Percentiles rank a stretch among this genome's conserved stretches.
Evolutionary conservation across 2,113 vertebrate species (phyloP).

Genomic region (Dromaius novaehollandiae): DNA sequence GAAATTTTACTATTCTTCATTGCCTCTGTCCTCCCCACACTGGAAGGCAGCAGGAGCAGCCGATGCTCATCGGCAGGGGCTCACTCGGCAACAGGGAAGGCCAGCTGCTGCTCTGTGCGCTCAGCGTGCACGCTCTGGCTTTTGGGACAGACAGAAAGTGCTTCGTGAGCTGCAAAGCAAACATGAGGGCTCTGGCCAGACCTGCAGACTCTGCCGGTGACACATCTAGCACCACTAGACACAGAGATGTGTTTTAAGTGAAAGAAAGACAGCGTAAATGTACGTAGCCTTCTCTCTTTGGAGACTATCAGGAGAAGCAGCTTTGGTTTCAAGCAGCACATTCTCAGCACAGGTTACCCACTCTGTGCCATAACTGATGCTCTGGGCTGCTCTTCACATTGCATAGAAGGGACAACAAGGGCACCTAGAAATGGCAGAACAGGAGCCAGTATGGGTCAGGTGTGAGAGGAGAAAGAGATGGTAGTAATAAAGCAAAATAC

Average conservation of each 20-base stretch:
- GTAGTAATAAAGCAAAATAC: not conserved
- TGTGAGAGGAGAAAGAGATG: not conserved
- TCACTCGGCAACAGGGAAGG: not conserved
- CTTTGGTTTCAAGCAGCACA: not conserved
- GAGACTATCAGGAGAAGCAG: not conserved
- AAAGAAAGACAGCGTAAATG: not conserved
- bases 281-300: fast-evolving
- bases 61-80: no score
- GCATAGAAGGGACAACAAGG: fast-evolving
- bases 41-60: not conserved
- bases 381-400: not conserved
- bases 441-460: not conserved
- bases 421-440: not conserved
- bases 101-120: not conserved
- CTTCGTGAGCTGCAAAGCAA: not conserved
- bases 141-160: not conserved
- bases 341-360: fast-evolving
- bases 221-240: not conserved
- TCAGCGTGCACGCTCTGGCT: no score
- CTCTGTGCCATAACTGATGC: fast-evolving
- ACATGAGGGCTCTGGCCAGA: fast-evolving
- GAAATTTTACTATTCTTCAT: not conserved
- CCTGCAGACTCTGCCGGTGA: not conserved
- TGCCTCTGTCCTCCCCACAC: fast-evolving
- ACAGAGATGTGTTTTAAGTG: not conserved